Percentiles rank a stretch among this genome's conserved stretches.
phyloP scores from a whole-genome alignment of 2,888 invertebrate genomes.

The Heliconius ismenius region DNA sequence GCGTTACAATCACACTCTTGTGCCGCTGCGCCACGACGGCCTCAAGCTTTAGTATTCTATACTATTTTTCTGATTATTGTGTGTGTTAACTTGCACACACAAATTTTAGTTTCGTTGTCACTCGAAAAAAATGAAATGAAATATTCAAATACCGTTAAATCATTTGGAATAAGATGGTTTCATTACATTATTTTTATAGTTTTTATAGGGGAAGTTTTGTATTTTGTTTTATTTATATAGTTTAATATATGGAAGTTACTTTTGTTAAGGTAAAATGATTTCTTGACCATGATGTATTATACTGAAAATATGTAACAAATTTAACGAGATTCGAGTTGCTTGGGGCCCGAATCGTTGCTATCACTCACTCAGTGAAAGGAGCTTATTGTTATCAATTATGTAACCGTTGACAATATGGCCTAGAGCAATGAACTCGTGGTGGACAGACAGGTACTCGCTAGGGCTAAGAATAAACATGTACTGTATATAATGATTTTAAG shows the following conservation, averaged over 20 bases:
- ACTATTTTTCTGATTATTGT: not conserved
- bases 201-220: not conserved
- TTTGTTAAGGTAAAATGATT: not conserved
- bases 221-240: not conserved
- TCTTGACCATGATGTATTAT: not conserved
- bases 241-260: not conserved
- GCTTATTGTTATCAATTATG: conserved; percentile 24
- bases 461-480: too few relatives aligned
- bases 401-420: conserved; percentile 34
- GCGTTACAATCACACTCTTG: too few relatives aligned
- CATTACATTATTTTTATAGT: not conserved
- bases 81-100: too few relatives aligned
- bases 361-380: conserved; percentile 29
- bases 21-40: too few relatives aligned
- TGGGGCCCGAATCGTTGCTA: not conserved
- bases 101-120: too few relatives aligned
- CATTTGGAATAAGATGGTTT: not conserved
- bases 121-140: not conserved
- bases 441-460: too few relatives aligned
- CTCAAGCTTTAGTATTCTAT: too few relatives aligned
- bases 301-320: not conserved
- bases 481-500: too few relatives aligned
- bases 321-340: not conserved
- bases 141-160: not conserved
- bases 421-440: conserved; percentile 23